Conservation (phyloP, 2,113 vertebrate species). For the Pleuronectes platessa region DNA sequence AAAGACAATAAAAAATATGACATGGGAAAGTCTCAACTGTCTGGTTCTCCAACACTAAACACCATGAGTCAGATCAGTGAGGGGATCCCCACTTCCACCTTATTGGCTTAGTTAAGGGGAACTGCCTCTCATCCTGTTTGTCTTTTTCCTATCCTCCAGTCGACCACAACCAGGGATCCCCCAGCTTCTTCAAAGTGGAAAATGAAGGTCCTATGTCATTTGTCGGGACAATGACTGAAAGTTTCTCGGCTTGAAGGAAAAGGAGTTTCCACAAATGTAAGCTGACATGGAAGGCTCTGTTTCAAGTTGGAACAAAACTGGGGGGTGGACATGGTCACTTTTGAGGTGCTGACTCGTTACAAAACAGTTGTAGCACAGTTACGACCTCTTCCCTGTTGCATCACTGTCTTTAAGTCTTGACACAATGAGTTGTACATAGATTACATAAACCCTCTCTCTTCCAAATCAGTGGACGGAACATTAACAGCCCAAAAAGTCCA, state of each 20-base stretch:
- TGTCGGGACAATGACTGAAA: constrained; percentile 53
- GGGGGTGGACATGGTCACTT: constrained; percentile 38
- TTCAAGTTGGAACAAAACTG: constrained; percentile 36
- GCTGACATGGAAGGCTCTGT: constrained; percentile 47
- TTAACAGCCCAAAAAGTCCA: too few relatives aligned
- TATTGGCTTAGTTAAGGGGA: constrained; percentile 34
- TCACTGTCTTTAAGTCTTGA: too few relatives aligned
- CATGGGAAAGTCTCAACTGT: constrained; percentile 80
- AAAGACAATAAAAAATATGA: constrained; percentile 77
- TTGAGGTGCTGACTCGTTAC: constrained; percentile 31
- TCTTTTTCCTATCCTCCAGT: constrained; percentile 42
- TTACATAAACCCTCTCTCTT: too few relatives aligned
- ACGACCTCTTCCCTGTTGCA: not conserved
- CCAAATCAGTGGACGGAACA: too few relatives aligned
- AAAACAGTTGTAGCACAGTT: not conserved
- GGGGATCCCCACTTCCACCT: constrained; percentile 57
- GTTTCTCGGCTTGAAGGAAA: constrained; percentile 40
- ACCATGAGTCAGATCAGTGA: constrained; percentile 53
- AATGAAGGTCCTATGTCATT: constrained; percentile 60
- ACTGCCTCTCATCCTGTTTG: constrained; percentile 70
- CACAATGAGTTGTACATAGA: too few relatives aligned
- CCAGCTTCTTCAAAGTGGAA: constrained; percentile 63
- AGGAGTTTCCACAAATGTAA: constrained; percentile 60
- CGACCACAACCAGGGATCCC: constrained; percentile 54
- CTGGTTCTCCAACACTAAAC: constrained; percentile 75